phyloP scores from a whole-genome alignment of 2,797 vertebrate species.

The Pipistrellus nathusii region DNA sequence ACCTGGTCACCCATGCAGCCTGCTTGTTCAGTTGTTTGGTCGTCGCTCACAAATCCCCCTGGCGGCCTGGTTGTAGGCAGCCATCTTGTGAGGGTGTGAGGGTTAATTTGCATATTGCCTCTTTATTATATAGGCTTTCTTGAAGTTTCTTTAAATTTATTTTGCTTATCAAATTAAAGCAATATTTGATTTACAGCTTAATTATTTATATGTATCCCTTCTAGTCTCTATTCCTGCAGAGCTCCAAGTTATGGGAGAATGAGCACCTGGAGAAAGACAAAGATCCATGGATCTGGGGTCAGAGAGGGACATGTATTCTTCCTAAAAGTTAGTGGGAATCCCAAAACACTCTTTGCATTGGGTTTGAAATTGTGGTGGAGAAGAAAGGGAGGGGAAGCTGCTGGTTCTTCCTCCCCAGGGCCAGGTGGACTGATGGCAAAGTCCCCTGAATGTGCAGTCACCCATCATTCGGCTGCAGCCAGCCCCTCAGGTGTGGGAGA shows the following conservation, averaged over 20 bases:
- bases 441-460: neutral
- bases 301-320: neutral
- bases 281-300: neutral
- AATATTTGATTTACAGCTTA: neutral
- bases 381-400: too few relatives aligned
- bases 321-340: neutral
- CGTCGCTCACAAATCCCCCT: too few relatives aligned
- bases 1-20: too few relatives aligned
- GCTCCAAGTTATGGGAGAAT: conserved; percentile 42
- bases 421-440: neutral
- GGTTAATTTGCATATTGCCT: too few relatives aligned
- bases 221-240: conserved; percentile 57
- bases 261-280: neutral
- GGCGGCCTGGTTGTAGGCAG: too few relatives aligned
- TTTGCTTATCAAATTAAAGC: neutral
- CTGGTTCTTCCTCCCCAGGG: neutral
- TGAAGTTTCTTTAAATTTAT: neutral
- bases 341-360: neutral
- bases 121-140: too few relatives aligned
- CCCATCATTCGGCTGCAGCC: neutral
- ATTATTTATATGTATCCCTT: neutral
- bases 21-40: too few relatives aligned
- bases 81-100: too few relatives aligned
- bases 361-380: neutral
- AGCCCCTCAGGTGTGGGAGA: neutral